Percentiles rank a stretch among this genome's conserved stretches.
Conservation (phyloP, 2,797 vertebrate species). For the Gymnocypris eckloni region DNA sequence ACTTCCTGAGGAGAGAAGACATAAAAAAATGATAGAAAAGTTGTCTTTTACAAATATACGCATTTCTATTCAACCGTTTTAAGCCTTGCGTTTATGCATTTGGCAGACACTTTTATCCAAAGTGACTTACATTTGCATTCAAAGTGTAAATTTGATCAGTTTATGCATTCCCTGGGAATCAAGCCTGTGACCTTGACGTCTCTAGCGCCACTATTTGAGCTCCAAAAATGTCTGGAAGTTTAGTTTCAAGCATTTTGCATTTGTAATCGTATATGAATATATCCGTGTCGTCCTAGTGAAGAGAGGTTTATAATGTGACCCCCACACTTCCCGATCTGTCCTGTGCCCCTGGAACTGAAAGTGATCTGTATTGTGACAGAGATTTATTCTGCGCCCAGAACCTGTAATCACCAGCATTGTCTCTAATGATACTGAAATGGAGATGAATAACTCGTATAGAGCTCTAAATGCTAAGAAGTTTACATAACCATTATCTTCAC, state of each 20-base stretch:
- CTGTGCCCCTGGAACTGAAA: constrained; percentile 11
- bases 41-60: background rate
- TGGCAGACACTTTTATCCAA: background rate
- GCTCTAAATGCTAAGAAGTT: constrained; percentile 14
- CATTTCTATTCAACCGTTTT: background rate
- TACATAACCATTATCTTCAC: constrained; percentile 26
- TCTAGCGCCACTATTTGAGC: background rate
- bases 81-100: background rate
- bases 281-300: background rate
- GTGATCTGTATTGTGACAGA: constrained; percentile 34
- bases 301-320: constrained; percentile 23
- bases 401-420: constrained; percentile 31
- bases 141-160: background rate
- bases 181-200: background rate
- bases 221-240: background rate
- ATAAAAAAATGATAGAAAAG: background rate
- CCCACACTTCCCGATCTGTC: background rate
- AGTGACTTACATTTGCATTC: background rate
- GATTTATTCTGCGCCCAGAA: constrained; percentile 37
- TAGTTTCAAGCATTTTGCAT: background rate
- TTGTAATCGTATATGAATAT: background rate
- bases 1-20: constrained; percentile 8
- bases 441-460: constrained; percentile 28
- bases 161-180: background rate
- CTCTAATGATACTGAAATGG: constrained; percentile 31